These are phyloP conservation scores for Channa maculata DNA, from an alignment of 2,113 vertebrate genomes.

Conservation along the genomic window DNA sequence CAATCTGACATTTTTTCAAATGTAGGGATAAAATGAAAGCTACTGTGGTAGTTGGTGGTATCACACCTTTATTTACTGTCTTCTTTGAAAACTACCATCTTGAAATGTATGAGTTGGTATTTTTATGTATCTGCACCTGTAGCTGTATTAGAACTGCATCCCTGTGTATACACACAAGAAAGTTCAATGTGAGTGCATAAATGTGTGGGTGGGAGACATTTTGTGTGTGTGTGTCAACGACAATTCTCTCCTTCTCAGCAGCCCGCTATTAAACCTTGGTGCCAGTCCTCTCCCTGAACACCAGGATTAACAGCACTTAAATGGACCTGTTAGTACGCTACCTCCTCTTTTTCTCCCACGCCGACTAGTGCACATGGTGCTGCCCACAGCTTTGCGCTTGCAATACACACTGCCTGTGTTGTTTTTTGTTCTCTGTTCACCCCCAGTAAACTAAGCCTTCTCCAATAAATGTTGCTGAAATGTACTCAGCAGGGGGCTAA, in stretches of 20 bases:
- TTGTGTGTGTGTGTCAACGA: conserved; percentile 32
- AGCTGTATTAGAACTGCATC: conserved; percentile 5
- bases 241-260: conserved; percentile 66
- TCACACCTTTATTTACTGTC: background rate
- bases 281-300: conserved; percentile 73
- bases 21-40: background rate
- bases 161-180: conserved; percentile 5
- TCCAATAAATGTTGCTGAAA: conserved; percentile 72
- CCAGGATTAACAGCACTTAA: conserved; percentile 82
- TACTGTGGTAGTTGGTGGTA: background rate
- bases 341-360: conserved; percentile 69
- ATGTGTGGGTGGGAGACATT: conserved; percentile 53
- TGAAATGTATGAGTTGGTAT: background rate
- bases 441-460: conserved; percentile 61
- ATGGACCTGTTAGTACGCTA: conserved; percentile 71
- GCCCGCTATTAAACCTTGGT: conserved; percentile 72
- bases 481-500: conserved; percentile 68
- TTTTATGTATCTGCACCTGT: conserved; percentile 4
- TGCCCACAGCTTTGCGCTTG: conserved; percentile 65
- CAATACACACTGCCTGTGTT: conserved; percentile 62
- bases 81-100: background rate
- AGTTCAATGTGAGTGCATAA: conserved; percentile 28
- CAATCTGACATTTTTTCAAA: background rate
- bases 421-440: conserved; percentile 59
- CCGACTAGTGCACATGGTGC: conserved; percentile 52